Conservation (phyloP, 2,797 vertebrate species). For the Cottoperca gobio region DNA sequence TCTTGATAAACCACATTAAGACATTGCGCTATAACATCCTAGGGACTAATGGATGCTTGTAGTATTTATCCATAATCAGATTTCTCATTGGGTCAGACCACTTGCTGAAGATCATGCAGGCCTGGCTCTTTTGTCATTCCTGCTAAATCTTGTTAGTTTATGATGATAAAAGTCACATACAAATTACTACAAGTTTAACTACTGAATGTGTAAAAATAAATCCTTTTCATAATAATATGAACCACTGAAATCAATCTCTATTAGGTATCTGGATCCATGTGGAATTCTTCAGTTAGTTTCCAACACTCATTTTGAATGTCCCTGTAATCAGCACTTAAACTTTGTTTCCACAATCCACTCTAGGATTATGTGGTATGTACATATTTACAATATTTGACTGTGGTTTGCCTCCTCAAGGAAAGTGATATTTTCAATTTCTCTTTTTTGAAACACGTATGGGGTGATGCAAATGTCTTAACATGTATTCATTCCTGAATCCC, state of each 20-base stretch:
- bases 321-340: not conserved
- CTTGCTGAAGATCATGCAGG: not conserved
- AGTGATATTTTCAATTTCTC: constrained; percentile 25
- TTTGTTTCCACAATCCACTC: constrained; percentile 38
- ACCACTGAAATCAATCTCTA: not conserved
- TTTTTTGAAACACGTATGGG: not conserved
- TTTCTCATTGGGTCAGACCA: not conserved
- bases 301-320: not conserved
- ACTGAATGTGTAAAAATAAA: not conserved
- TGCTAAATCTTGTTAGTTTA: not conserved
- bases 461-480: not conserved
- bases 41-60: not conserved
- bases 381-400: constrained; percentile 56
- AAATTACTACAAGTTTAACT: not conserved
- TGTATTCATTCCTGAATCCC: not conserved
- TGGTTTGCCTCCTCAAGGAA: constrained; percentile 48
- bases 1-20: constrained; percentile 1
- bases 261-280: not conserved
- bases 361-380: constrained; percentile 54
- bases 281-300: not conserved
- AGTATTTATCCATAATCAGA: not conserved
- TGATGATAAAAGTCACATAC: not conserved
- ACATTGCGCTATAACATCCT: not conserved
- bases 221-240: not conserved
- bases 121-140: not conserved